These are phyloP conservation scores for Morus bassanus DNA, from an alignment of 2,797 vertebrate genomes.

Conservation along the genomic window DNA sequence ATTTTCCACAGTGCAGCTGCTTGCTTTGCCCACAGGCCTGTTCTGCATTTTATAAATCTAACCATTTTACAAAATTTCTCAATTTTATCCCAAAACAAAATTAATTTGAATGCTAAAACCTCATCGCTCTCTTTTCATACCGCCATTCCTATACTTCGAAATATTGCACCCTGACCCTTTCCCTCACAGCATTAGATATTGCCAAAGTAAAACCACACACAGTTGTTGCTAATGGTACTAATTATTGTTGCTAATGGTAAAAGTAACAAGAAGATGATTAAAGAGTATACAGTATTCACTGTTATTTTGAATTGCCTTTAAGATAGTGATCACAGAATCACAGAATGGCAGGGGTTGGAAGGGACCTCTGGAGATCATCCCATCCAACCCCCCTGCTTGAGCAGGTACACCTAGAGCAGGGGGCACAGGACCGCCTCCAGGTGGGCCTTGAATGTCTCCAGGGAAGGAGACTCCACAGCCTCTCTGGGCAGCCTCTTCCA, in stretches of 20 bases:
- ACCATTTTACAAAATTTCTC: background rate
- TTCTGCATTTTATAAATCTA: background rate
- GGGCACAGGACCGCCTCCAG: too few relatives aligned
- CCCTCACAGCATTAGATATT: background rate
- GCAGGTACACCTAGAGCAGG: too few relatives aligned
- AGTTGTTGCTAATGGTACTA: background rate
- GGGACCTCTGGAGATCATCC: too few relatives aligned
- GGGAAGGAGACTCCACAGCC: too few relatives aligned
- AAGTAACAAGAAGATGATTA: background rate
- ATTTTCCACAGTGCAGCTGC: fast-evolving
- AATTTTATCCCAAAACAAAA: background rate
- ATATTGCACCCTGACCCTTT: background rate
- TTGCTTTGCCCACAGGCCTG: background rate
- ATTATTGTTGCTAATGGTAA: background rate
- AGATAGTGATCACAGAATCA: background rate
- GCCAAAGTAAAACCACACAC: background rate
- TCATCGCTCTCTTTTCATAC: background rate
- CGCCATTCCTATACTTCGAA: background rate
- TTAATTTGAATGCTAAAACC: background rate
- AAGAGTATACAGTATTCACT: background rate
- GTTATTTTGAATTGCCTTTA: background rate
- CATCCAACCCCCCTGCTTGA: too few relatives aligned
- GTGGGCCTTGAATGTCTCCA: too few relatives aligned
- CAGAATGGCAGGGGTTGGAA: too few relatives aligned
- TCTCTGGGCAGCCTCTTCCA: too few relatives aligned